These are phyloP conservation scores for Acromyrmex echinatior DNA, from an alignment of 1,140 invertebrate species.

Conservation along the genomic window DNA sequence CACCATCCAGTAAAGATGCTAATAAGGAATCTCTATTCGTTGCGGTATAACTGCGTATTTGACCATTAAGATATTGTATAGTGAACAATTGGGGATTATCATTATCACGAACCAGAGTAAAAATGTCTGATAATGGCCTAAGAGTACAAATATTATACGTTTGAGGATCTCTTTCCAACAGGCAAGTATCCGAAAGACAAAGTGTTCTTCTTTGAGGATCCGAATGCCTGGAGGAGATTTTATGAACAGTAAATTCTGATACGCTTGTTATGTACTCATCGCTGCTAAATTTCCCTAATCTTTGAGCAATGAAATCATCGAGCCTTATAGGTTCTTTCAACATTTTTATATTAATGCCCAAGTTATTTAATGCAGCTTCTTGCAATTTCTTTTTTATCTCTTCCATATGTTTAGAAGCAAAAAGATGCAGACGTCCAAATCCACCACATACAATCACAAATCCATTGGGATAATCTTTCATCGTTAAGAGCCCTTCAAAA, in stretches of 20 bases:
- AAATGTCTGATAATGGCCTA: conserved; percentile 95
- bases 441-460: conserved; percentile 96
- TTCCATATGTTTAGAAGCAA: conserved; percentile 93
- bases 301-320: conserved; percentile 94
- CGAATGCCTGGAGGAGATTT: conserved; percentile 92
- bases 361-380: conserved; percentile 92
- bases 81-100: conserved; percentile 97
- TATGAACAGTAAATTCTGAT: conserved; percentile 97
- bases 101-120: conserved; percentile 95
- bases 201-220: conserved; percentile 94
- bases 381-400: conserved; percentile 95
- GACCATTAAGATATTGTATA: conserved; percentile 98
- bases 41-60: conserved; percentile 94
- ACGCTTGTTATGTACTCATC: conserved; percentile 97
- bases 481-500: conserved; percentile 92
- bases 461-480: conserved; percentile 92
- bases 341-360: conserved; percentile 94
- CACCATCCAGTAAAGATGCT: conserved; percentile 98
- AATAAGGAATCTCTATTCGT: conserved; percentile 97
- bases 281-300: conserved; percentile 95
- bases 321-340: conserved; percentile 93
- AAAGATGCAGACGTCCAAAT: conserved; percentile 96
- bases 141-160: conserved; percentile 97
- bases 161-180: conserved; percentile 98
- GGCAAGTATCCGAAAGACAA: conserved; percentile 98